Base-by-base conservation (phyloP, 2,797 vertebrate genomes). In the Eulemur coronatus region DNA sequence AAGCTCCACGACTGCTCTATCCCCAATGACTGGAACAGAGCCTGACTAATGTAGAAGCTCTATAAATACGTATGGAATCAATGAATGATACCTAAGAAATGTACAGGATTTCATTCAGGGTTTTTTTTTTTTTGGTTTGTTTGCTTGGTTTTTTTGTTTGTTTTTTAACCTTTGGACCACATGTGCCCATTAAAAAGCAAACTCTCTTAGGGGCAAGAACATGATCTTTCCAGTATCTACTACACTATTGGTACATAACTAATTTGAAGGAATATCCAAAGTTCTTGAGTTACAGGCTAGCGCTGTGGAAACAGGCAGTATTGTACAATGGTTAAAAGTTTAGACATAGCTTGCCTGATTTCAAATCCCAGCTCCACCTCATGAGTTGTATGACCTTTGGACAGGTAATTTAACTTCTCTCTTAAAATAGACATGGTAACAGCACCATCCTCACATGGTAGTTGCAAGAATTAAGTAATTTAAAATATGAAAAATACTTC, bases 391-490 rank as follows among this genome's bases (percentile, higher is more conserved):
- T 46, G n/a, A 89, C 22, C 24, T 70, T 33, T 69, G 17, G 12
- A 33, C 14, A 86, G 73, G 38, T 59, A 87, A 63, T 50, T 63
- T 55, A 41, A 69, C 13, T 69, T 18, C 78, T 82, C 20, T 79
- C 46, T 81, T 81, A 84, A 73, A 55, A 33, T 57, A 38, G 61
- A 30, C 7, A 69, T 17, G 69, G 13, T 61, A 84, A 72, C 11
- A 50, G 24, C 28, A 84, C 20, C 61, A 63, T 35, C 30, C 28
- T 33, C 28, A 65, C 41, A 67, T 43, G 15, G 33, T 18, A 81
- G 18, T 67, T 94, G 30, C n/a, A 96, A 82, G 22, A 97, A 91
- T 57, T 85, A 84, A 95, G 35, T 86, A 84, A 75, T 15, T 75
- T 33, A 72, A 89, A 93, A 85, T 41, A 67, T n/a, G 43, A 73